Evolutionary conservation across 2,113 vertebrate species (phyloP), one percentile per base, ranked within the genome.

Genomic region (Cygnus atratus): DNA sequence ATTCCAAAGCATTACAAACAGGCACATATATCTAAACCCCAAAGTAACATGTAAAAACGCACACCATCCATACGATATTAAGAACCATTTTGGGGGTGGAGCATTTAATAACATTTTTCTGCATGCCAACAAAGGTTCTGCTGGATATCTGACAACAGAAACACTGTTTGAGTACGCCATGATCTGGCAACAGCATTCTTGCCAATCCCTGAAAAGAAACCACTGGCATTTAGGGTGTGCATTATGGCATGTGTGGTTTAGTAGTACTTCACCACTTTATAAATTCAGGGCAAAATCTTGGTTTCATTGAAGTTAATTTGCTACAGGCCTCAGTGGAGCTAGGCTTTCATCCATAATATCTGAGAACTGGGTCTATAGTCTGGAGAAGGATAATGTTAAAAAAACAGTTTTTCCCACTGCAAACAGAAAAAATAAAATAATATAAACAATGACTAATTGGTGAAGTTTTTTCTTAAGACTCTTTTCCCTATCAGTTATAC

Each of bases 171-270:
- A 70, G 59, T 70, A 54, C 10, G 8, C 62, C 3, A 1, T 76
- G 72, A 95, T 84, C 76, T 80, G 9, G 2, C 55, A 93, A 55
- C 24, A 79, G 84, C 35, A 76, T 68, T 94, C 90, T 70, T 95
- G 58, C 54, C 44, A 93, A 59, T 62, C 80, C 33, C 43, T 75
- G 52, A 75, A 81, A 84, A 88, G 33, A 96, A 94, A 94, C 72
- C 92, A 90, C 92, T 78, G 79, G 90, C 39, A 95, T 94, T 93
- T 90, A 48, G 73, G 46, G 65, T 81, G 65, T 81, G 61, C 52
- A 48, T 90, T 93, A 85, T 43, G 66, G 87, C 3, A 1, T 62
- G 19, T 63, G 44, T 70, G 78, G 75, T 74, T 96, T 86, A 63
- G 43, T 59, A 84, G 14, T 44, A 39, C 29, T 77, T 84, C 66